Evolutionary conservation across 2,888 invertebrate species (phyloP).

Genomic region (Drosophila cracens): DNA sequence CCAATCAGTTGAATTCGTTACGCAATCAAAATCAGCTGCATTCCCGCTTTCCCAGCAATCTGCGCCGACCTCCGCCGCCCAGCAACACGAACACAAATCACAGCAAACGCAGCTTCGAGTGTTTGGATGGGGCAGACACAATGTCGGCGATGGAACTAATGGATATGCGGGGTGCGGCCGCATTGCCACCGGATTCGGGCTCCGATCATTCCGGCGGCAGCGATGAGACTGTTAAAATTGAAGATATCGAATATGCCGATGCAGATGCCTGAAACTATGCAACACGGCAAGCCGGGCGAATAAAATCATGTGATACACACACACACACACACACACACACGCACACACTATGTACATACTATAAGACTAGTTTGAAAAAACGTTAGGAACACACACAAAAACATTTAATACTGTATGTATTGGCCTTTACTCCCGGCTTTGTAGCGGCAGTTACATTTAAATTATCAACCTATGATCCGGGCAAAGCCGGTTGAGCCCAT

Average conservation of each 20-base stretch:
- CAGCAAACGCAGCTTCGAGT: constrained; percentile 46
- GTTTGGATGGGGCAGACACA: constrained; percentile 65
- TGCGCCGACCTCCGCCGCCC: constrained; percentile 6
- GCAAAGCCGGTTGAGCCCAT: neutral
- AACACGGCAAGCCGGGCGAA: neutral
- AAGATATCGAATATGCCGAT: constrained; percentile 84
- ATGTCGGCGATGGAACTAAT: constrained; percentile 69
- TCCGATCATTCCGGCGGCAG: constrained; percentile 85
- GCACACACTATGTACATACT: constrained; percentile 1
- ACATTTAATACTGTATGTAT: neutral
- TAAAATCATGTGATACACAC: constrained; percentile 8
- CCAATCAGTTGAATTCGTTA: constrained; percentile 57
- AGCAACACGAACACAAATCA: constrained; percentile 16
- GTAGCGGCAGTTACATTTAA: neutral
- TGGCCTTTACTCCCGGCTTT: constrained; percentile 1
- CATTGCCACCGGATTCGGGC: constrained; percentile 70
- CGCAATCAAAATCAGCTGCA: constrained; percentile 67
- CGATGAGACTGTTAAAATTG: constrained; percentile 84
- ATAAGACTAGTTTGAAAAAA: neutral
- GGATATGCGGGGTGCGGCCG: constrained; percentile 70
- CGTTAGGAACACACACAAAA: neutral
- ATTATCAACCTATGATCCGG: neutral
- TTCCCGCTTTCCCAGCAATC: constrained; percentile 39
- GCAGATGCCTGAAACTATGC: constrained; percentile 80
- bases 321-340: neutral